Evolutionary conservation across 1,140 invertebrate genomes (phyloP).

Genomic region (Drosophila parvula): DNA sequence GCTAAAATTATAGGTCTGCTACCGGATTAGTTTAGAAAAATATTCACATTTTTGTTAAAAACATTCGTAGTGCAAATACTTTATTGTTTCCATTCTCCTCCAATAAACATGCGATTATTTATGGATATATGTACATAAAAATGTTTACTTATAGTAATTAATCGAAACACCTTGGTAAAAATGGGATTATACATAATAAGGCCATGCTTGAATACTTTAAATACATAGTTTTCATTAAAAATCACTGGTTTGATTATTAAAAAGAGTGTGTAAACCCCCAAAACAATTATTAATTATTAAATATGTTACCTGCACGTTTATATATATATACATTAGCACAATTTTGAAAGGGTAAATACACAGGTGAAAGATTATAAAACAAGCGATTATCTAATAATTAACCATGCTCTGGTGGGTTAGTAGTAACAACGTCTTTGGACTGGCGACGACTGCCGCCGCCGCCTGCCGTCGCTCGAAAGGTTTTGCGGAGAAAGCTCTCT

Average conservation of each 20-base stretch:
- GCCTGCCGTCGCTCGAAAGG: conserved; percentile 72
- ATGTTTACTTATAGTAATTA: conserved; percentile 6
- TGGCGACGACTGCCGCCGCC: conserved; percentile 51
- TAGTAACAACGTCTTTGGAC: conserved; percentile 58
- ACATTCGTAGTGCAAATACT: conserved; percentile 3
- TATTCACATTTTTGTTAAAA: conserved; percentile 5
- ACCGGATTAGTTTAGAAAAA: conserved; percentile 19
- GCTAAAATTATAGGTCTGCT: not conserved
- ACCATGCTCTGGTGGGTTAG: conserved; percentile 61
- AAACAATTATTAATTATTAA: not conserved
- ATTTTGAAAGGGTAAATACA: conserved; percentile 25
- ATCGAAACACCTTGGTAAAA: conserved; percentile 7
- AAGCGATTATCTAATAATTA: conserved; percentile 34
- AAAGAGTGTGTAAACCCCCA: conserved; percentile 6
- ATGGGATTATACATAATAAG: not conserved
- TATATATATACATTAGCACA: conserved; percentile 28
- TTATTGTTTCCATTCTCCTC: conserved; percentile 23
- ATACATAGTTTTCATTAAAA: not conserved
- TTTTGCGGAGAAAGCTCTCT: conserved; percentile 83
- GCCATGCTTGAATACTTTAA: conserved; percentile 24
- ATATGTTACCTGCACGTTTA: conserved; percentile 6
- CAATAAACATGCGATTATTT: conserved; percentile 39
- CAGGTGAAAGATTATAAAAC: conserved; percentile 3
- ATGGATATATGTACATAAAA: conserved; percentile 11
- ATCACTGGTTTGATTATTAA: conserved; percentile 1